These are phyloP conservation scores for Percopsis omiscomaycus DNA, from an alignment of 2,797 vertebrate species.

Conservation along the genomic window DNA sequence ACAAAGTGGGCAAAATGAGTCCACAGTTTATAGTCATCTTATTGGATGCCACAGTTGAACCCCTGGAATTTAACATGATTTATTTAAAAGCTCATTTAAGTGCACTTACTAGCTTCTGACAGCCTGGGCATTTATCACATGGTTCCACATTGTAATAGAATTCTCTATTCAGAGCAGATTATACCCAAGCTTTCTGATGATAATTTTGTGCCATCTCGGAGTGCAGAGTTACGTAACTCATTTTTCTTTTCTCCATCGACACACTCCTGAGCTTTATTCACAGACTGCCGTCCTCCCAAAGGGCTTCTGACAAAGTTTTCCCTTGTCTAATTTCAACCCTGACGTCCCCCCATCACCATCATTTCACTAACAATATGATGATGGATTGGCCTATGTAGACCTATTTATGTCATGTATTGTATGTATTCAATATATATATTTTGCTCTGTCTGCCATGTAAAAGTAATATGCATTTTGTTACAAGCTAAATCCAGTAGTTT, in stretches of 20 bases:
- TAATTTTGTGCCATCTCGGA: slow-evolving; percentile 71
- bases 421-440: no score
- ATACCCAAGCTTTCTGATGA: slow-evolving; percentile 72
- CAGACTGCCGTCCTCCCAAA: slow-evolving; percentile 15
- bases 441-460: no score
- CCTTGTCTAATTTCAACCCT: slow-evolving; percentile 36
- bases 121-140: slow-evolving; percentile 69
- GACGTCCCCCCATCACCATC: slow-evolving; percentile 30
- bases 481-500: no score
- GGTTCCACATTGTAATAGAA: slow-evolving; percentile 71
- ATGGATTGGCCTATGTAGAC: slow-evolving; percentile 4
- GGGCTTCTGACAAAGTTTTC: slow-evolving; percentile 35
- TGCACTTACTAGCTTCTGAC: slow-evolving; percentile 62
- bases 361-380: no score
- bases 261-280: slow-evolving; percentile 50
- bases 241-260: slow-evolving; percentile 33
- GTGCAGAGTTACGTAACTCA: slow-evolving; percentile 31
- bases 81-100: slow-evolving; percentile 71
- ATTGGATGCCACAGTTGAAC: no score
- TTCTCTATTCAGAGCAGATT: slow-evolving; percentile 75
- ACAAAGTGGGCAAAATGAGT: neutral
- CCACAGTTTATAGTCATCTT: neutral
- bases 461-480: no score
- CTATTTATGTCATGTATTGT: neutral
- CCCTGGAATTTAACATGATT: slow-evolving; percentile 43